Evolutionary conservation across 2,113 vertebrate genomes (phyloP).

Genomic region (Bubalus kerabau): DNA sequence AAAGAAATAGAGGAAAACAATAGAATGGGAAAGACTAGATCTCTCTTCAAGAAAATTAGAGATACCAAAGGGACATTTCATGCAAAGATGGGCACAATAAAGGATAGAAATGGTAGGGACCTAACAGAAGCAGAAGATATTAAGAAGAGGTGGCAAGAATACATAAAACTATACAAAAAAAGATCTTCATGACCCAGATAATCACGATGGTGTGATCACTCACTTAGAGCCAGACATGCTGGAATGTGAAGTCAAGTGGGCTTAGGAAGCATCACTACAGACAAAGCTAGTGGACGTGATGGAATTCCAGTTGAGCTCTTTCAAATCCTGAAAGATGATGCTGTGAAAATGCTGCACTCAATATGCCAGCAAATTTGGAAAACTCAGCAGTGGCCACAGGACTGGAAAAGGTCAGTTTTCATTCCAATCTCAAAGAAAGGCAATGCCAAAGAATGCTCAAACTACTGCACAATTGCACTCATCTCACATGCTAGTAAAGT

Average conservation of each 20-base stretch:
- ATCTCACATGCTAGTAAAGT: neutral
- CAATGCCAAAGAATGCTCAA: neutral
- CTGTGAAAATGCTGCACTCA: neutral
- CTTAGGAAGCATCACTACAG: neutral
- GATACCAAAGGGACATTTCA: neutral
- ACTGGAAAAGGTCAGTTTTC: neutral
- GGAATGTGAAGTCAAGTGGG: neutral
- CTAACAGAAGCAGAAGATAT: neutral
- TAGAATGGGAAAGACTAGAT: neutral
- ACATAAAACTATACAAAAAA: neutral
- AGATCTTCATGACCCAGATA: neutral
- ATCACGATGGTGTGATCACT: neutral
- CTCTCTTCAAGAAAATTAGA: neutral
- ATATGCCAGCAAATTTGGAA: neutral
- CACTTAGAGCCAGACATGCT: neutral
- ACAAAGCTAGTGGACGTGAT: neutral
- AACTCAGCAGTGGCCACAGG: neutral
- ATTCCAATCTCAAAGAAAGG: neutral
- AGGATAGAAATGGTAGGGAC: neutral
- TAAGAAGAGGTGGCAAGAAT: neutral
- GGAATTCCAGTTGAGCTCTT: neutral
- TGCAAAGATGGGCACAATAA: neutral
- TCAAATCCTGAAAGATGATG: neutral
- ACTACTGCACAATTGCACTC: rapidly evolving
- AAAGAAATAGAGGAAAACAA: neutral